Conservation (phyloP, 2,888 invertebrate species). For the Phymatocera aterrima region DNA sequence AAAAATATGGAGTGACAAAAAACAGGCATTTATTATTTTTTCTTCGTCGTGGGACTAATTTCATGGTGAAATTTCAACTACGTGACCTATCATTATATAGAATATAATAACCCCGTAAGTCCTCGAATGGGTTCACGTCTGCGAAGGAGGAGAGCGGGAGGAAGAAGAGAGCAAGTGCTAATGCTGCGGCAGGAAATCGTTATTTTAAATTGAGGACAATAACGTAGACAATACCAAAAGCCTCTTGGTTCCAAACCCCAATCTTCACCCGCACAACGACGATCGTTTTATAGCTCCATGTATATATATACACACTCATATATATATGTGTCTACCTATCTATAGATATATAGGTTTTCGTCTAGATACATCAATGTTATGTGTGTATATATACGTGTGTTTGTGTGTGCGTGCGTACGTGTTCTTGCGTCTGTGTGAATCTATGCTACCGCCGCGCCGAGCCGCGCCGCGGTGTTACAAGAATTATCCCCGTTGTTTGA, state of each 20-base stretch:
- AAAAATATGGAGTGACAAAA: too few relatives aligned
- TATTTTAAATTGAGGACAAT: slow-evolving; percentile 69
- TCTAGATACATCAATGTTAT: too few relatives aligned
- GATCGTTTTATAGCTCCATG: slow-evolving; percentile 5
- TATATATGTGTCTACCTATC: background rate
- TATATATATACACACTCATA: too few relatives aligned
- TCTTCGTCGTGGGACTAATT: too few relatives aligned
- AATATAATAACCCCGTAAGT: too few relatives aligned
- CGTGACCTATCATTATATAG: too few relatives aligned
- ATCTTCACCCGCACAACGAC: slow-evolving; percentile 22
- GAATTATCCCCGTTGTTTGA: slow-evolving; percentile 18
- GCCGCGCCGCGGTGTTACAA: too few relatives aligned
- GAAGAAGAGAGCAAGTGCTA: slow-evolving; percentile 13
- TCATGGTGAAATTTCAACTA: too few relatives aligned
- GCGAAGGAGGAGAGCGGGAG: background rate
- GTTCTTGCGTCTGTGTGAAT: background rate
- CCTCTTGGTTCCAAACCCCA: slow-evolving; percentile 2
- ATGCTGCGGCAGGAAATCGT: slow-evolving; percentile 64
- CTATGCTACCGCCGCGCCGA: too few relatives aligned
- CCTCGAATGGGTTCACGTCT: background rate
- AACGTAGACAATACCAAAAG: slow-evolving; percentile 51
- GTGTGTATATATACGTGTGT: background rate
- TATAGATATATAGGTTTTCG: background rate
- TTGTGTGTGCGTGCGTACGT: background rate
- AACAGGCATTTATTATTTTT: too few relatives aligned